A percentile compares a stretch with the other conserved stretches of the same genome.
Conservation (phyloP, 2,888 invertebrate species). For the Caenorhabditis sp. region DNA sequence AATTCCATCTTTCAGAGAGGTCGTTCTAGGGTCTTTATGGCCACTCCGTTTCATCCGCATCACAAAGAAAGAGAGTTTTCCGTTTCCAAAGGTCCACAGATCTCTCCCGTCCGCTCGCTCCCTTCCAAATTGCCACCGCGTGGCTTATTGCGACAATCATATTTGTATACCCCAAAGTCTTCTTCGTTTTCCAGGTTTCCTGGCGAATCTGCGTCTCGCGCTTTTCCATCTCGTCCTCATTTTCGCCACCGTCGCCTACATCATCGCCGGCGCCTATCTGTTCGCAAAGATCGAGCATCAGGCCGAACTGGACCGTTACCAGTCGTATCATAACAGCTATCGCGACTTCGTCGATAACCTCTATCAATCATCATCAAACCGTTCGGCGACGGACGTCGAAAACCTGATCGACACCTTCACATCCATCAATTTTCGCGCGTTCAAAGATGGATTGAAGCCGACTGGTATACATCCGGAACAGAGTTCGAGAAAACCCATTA, state of each 20-base stretch:
- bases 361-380: slow-evolving; percentile 32
- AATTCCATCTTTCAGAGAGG: slow-evolving; percentile 37
- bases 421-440: slow-evolving; percentile 75
- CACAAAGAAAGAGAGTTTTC: slow-evolving; percentile 53
- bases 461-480: slow-evolving; percentile 36
- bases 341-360: slow-evolving; percentile 45
- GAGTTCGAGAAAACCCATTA: not conserved
- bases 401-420: slow-evolving; percentile 76
- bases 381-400: slow-evolving; percentile 47
- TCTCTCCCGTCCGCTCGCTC: not conserved
- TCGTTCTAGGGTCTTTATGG: slow-evolving; percentile 45
- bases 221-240: slow-evolving; percentile 79
- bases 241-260: slow-evolving; percentile 75
- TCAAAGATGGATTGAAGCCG: slow-evolving; percentile 73
- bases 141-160: not conserved
- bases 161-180: too few species aligned
- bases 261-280: slow-evolving; percentile 72
- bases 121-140: slow-evolving; percentile 4
- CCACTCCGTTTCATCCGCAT: slow-evolving; percentile 45
- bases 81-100: slow-evolving; percentile 46
- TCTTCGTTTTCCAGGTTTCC: slow-evolving; percentile 42
- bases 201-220: slow-evolving; percentile 71
- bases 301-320: slow-evolving; percentile 70
- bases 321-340: slow-evolving; percentile 49
- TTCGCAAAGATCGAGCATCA: slow-evolving; percentile 71